Evolutionary conservation across 2,888 invertebrate genomes (phyloP).

Genomic region (Anodontia alba): DNA sequence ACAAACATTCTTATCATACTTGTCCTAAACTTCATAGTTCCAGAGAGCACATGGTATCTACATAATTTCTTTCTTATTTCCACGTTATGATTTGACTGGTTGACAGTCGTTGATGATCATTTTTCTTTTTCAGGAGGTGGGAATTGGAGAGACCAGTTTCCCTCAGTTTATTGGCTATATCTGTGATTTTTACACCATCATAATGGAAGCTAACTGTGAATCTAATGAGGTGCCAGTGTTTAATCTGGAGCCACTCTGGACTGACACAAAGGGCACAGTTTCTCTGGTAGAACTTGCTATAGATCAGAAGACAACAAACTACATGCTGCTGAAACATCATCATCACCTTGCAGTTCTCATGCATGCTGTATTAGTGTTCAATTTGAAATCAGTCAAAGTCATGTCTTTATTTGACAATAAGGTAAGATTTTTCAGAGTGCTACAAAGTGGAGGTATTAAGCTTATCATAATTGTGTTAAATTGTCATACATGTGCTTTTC

Average conservation of each 20-base stretch:
- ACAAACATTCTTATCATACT: too few species aligned
- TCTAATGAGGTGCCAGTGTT: conserved; percentile 84
- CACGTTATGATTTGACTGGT: too few species aligned
- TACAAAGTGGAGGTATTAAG: too few species aligned
- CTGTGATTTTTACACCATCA: conserved; percentile 87
- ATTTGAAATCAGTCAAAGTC: conserved; percentile 89
- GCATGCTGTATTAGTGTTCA: conserved; percentile 92
- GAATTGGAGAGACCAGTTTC: conserved; percentile 81
- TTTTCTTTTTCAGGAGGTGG: conserved; percentile 83
- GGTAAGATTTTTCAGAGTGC: too few species aligned
- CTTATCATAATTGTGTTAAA: too few species aligned
- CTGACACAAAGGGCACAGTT: conserved; percentile 75
- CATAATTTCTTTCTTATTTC: too few species aligned
- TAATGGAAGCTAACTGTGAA: conserved; percentile 86
- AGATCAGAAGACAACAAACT: conserved; percentile 91
- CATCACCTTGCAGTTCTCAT: conserved; percentile 92
- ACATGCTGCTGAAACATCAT: conserved; percentile 92
- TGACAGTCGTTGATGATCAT: too few species aligned
- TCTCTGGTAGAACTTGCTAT: conserved; percentile 92
- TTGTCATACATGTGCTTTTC: too few species aligned
- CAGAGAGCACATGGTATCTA: too few species aligned
- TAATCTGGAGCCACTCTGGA: conserved; percentile 84
- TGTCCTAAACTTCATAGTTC: too few species aligned
- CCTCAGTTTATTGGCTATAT: conserved; percentile 85
- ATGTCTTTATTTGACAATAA: conserved; percentile 91